Evolutionary conservation across 2,888 invertebrate genomes (phyloP).

Genomic region (Eupithecia centaureata): DNA sequence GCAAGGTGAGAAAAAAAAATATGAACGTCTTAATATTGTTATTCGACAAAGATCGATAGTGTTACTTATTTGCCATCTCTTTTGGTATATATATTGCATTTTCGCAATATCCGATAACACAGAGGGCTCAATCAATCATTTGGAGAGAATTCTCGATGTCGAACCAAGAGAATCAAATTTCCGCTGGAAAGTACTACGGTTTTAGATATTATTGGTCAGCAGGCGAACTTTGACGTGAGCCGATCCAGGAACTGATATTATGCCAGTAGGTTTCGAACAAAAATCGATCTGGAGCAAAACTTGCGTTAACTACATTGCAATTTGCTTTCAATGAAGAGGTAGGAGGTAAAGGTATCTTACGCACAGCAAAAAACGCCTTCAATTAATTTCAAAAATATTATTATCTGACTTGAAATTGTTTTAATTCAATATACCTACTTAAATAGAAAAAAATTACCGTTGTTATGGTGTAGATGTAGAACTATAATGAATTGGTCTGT

Average conservation of each 20-base stretch:
- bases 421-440: no score
- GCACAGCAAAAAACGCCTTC: no score
- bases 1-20: rapidly evolving
- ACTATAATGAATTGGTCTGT: no score
- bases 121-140: slow-evolving; percentile 33
- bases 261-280: background rate
- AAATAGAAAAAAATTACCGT: no score
- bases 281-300: background rate
- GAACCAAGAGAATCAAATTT: slow-evolving; percentile 35
- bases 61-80: slow-evolving; percentile 8
- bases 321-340: no score
- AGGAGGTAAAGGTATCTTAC: no score
- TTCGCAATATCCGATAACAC: slow-evolving; percentile 33
- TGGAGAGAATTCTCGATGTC: slow-evolving; percentile 28
- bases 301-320: background rate
- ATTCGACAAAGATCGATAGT: slow-evolving; percentile 15
- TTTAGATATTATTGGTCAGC: slow-evolving; percentile 32
- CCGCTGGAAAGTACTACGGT: slow-evolving; percentile 28
- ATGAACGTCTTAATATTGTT: slow-evolving; percentile 4
- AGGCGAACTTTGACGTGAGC: background rate
- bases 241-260: background rate
- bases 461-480: no score
- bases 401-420: no score
- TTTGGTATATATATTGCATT: slow-evolving; percentile 20
- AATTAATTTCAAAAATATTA: no score